phyloP scores from a whole-genome alignment of 2,113 vertebrate genomes.

The Australoheros scitulus region DNA sequence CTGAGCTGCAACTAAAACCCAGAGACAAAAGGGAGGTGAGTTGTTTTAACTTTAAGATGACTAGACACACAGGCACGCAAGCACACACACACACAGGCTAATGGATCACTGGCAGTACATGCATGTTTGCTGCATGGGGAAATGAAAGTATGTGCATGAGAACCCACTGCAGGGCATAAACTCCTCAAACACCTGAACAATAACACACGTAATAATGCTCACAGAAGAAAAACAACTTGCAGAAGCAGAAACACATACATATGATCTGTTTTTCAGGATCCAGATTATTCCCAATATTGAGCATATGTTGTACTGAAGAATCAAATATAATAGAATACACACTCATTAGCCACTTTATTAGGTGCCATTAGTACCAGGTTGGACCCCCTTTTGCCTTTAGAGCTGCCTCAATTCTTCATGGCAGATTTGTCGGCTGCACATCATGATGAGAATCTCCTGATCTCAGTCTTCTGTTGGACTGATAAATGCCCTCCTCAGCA shows the following conservation, averaged over 20 bases:
- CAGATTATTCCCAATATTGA: neutral
- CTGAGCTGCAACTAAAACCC: neutral
- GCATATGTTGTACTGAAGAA: too few relatives aligned
- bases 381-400: neutral
- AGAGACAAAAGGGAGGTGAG: neutral
- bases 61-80: neutral
- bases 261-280: neutral
- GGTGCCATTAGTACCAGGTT: neutral
- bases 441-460: neutral
- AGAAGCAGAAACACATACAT: conserved; percentile 2
- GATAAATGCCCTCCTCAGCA: neutral
- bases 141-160: conserved; percentile 19
- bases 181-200: conserved; percentile 8
- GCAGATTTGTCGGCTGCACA: too few relatives aligned
- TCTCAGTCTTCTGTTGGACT: neutral
- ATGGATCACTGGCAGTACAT: conserved; percentile 27
- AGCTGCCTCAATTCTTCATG: neutral
- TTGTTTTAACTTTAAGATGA: neutral
- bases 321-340: neutral
- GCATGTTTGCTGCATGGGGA: conserved; percentile 47
- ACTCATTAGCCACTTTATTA: neutral
- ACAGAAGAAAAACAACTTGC: neutral
- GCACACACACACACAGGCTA: neutral
- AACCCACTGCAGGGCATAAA: conserved; percentile 29
- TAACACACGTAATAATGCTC: neutral